Percentiles rank a stretch among this genome's conserved stretches.
Conservation (phyloP, 2,888 invertebrate genomes). For the Hydrotaea cyrtoneurina region DNA sequence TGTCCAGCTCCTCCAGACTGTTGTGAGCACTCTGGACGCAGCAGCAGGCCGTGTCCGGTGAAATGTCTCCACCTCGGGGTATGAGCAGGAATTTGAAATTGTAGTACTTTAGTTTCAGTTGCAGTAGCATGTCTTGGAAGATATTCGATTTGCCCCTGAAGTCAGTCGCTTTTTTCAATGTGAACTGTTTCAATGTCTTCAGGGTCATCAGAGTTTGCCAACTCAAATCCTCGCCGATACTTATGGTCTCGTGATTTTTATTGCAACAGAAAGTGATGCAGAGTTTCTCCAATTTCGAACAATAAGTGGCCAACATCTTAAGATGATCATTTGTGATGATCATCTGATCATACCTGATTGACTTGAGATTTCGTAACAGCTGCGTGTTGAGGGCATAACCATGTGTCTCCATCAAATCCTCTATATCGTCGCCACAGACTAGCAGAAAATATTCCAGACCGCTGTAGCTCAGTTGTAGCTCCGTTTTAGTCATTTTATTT, state of each 20-base stretch:
- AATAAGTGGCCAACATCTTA: neutral
- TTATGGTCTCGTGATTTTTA: neutral
- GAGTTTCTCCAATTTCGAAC: neutral
- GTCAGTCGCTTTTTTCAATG: neutral
- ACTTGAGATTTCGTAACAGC: neutral
- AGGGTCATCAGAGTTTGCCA: neutral
- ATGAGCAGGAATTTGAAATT: neutral
- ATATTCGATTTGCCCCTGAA: neutral
- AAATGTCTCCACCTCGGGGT: neutral
- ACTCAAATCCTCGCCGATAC: neutral
- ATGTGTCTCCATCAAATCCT: neutral
- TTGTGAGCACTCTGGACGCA: too few relatives aligned
- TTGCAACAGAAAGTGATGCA: neutral
- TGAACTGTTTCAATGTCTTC: neutral
- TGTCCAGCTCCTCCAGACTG: constrained; percentile 15
- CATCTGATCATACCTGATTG: neutral
- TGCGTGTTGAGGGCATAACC: neutral
- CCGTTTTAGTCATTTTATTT: neutral
- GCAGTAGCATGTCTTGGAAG: neutral
- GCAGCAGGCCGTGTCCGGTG: neutral
- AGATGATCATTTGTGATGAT: neutral
- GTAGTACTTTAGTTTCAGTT: neutral
- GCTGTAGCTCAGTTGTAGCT: neutral
- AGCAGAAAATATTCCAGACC: constrained; percentile 10
- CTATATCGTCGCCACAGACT: constrained; percentile 10